Percentiles rank a stretch among this genome's conserved stretches.
Conservation (phyloP, 2,797 vertebrate genomes). For the Oreochromis mossambicus region DNA sequence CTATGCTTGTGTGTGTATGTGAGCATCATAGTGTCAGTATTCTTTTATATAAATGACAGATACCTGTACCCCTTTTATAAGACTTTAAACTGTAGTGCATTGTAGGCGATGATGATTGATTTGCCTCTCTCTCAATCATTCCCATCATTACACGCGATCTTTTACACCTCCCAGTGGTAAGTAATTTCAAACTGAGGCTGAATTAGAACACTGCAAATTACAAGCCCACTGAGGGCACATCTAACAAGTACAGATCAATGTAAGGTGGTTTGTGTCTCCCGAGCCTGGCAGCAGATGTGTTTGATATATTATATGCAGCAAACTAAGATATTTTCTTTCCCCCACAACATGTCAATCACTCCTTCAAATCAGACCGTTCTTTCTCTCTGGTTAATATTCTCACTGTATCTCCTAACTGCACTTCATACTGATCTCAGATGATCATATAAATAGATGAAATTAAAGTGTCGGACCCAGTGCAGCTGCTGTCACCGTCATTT, state of each 20-base stretch:
- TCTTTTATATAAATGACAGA: neutral
- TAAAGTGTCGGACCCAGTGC: neutral
- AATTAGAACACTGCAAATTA: neutral
- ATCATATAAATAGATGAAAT: neutral
- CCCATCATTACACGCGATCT: neutral
- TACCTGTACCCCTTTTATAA: neutral
- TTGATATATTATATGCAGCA: neutral
- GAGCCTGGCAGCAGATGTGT: neutral
- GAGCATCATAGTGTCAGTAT: neutral
- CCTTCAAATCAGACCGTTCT: neutral
- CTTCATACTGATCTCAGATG: neutral
- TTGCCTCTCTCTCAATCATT: neutral
- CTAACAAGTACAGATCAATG: neutral
- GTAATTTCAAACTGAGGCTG: neutral
- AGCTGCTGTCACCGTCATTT: conserved; percentile 16
- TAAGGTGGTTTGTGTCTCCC: neutral
- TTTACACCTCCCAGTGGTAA: neutral
- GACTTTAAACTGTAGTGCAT: neutral
- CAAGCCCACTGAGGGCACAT: neutral
- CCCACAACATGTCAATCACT: neutral
- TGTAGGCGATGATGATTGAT: neutral
- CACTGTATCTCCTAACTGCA: neutral
- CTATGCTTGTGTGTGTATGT: neutral
- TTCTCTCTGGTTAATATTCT: neutral
- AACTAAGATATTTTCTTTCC: neutral